These are phyloP conservation scores for Pandemis corylana DNA, from an alignment of 2,888 invertebrate genomes.

Conservation along the genomic window DNA sequence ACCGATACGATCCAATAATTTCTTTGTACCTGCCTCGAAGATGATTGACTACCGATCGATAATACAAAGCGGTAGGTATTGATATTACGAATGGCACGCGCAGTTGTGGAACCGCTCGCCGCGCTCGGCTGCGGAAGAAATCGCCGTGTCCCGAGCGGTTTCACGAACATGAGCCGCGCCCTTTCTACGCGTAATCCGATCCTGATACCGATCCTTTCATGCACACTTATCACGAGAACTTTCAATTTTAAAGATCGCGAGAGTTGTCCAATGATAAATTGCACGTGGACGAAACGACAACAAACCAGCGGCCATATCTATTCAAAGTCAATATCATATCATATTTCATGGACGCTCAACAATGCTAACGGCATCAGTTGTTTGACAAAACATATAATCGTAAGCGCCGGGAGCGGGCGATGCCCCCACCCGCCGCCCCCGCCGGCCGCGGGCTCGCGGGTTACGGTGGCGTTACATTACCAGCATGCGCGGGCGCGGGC, in stretches of 20 bases:
- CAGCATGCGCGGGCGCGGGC: constrained; percentile 13
- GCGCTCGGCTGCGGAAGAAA: constrained; percentile 12
- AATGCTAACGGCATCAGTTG: constrained; percentile 12
- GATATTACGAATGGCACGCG: neutral
- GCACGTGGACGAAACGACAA: neutral
- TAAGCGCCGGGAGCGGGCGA: constrained; percentile 21
- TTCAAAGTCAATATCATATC: constrained; percentile 11
- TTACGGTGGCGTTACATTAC: constrained; percentile 11
- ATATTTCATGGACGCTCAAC: constrained; percentile 4
- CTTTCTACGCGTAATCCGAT: neutral
- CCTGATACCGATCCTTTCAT: constrained; percentile 23
- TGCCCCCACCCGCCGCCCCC: constrained; percentile 5
- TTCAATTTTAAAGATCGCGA: neutral
- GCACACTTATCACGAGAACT: neutral
- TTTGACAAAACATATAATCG: constrained; percentile 1
- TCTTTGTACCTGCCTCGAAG: constrained; percentile 9
- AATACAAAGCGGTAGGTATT: neutral
- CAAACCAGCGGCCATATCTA: neutral
- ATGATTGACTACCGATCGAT: neutral
- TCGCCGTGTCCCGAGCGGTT: neutral
- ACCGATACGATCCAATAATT: constrained; percentile 5
- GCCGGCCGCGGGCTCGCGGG: neutral
- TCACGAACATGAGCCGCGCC: neutral
- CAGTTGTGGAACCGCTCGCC: constrained; percentile 3
- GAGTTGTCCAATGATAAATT: neutral